phyloP scores from a whole-genome alignment of 2,113 vertebrate genomes.

The Aptenodytes patagonicus region DNA sequence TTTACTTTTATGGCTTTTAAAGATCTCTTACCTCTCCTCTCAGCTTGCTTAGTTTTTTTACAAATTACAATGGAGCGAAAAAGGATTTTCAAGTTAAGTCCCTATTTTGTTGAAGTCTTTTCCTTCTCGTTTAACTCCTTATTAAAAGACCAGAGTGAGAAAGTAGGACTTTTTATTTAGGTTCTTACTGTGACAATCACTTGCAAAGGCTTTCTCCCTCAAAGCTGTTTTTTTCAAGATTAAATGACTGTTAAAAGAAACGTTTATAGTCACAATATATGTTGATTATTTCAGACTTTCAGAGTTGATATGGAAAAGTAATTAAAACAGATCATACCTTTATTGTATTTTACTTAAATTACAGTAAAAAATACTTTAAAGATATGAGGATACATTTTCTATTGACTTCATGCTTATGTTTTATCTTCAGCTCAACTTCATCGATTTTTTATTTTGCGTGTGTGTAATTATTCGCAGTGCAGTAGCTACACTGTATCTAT shows the following conservation, averaged over 20 bases:
- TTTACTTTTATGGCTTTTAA: conserved; percentile 66
- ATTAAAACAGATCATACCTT: neutral
- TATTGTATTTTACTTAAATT: neutral
- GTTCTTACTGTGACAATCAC: neutral
- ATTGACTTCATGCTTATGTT: neutral
- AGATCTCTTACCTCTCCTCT: conserved; percentile 33
- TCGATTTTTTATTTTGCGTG: neutral
- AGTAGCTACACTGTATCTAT: neutral
- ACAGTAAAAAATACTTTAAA: neutral
- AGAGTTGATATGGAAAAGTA: neutral
- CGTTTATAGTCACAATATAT: neutral
- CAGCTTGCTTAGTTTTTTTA: neutral
- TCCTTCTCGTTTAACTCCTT: neutral
- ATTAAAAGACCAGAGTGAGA: neutral
- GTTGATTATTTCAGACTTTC: neutral
- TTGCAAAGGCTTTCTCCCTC: neutral
- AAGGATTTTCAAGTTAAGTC: neutral
- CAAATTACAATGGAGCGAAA: neutral
- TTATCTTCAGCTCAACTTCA: neutral
- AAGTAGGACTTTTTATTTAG: neutral
- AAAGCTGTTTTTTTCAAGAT: neutral
- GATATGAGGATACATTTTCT: neutral
- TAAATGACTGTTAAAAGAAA: neutral
- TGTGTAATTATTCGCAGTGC: neutral
- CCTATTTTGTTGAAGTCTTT: neutral